A percentile compares a stretch with the other conserved stretches of the same genome.
Conservation (phyloP, 2,888 invertebrate genomes). For the Oegoconia quadripuncta region DNA sequence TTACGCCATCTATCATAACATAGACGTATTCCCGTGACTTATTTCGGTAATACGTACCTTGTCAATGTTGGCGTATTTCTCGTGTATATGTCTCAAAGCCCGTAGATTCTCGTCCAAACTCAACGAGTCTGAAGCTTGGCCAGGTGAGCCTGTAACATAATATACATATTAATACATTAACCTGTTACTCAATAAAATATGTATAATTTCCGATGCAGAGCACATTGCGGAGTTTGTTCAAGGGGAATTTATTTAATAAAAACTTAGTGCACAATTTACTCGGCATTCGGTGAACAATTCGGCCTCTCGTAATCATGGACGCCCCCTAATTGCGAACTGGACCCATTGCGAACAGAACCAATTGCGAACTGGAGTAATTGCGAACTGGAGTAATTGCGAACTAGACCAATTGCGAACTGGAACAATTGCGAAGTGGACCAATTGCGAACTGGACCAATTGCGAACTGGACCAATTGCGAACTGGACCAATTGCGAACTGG, state of each 20-base stretch:
- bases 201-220: too few species aligned
- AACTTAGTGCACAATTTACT: too few species aligned
- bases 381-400: neutral
- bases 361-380: neutral
- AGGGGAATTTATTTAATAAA: too few species aligned
- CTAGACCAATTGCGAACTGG: neutral
- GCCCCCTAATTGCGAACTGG: constrained; percentile 1
- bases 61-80: constrained; percentile 70
- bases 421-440: neutral
- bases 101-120: constrained; percentile 67
- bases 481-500: too few species aligned
- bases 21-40: too few species aligned
- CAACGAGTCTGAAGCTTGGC: constrained; percentile 64
- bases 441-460: neutral
- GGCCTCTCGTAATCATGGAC: too few species aligned
- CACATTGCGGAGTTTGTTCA: too few species aligned
- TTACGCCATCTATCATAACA: too few species aligned
- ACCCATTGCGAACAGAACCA: neutral
- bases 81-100: constrained; percentile 64
- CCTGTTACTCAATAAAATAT: neutral
- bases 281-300: too few species aligned
- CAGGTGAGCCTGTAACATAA: constrained; percentile 52
- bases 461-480: neutral
- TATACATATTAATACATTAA: neutral
- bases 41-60: constrained; percentile 38